Conservation (phyloP, 2,888 invertebrate genomes). For the Exephanes ischioxanthus region DNA sequence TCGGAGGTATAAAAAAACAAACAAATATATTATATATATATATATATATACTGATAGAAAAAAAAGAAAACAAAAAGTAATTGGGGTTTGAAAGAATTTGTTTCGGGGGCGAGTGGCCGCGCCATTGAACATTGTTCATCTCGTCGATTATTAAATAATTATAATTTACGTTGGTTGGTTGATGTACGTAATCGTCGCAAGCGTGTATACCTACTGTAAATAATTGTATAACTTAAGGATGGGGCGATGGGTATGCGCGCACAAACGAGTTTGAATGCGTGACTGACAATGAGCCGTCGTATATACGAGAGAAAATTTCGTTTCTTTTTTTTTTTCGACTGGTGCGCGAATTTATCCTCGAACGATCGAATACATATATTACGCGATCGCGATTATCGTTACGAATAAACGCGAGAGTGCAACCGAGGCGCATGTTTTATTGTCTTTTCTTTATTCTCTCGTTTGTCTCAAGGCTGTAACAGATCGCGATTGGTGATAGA, state of each 20-base stretch:
- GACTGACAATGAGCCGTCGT: slow-evolving; percentile 53
- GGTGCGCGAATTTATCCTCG: slow-evolving; percentile 47
- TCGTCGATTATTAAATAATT: slow-evolving; percentile 64
- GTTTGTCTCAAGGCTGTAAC: slow-evolving; percentile 34
- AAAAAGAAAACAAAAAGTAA: slow-evolving; percentile 38
- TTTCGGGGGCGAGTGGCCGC: slow-evolving; percentile 51
- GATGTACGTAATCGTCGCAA: slow-evolving; percentile 62
- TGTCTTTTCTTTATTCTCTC: slow-evolving; percentile 6
- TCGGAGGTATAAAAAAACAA: slow-evolving; percentile 55
- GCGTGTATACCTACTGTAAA: slow-evolving; percentile 70
- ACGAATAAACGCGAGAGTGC: slow-evolving; percentile 32
- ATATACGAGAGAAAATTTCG: slow-evolving; percentile 18
- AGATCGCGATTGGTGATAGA: slow-evolving; percentile 39
- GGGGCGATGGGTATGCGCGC: slow-evolving; percentile 64
- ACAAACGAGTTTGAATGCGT: slow-evolving; percentile 64
- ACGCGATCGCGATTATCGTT: slow-evolving; percentile 22
- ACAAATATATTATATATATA: slow-evolving; percentile 23
- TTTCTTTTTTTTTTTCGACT: slow-evolving; percentile 15
- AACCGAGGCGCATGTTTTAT: slow-evolving; percentile 25
- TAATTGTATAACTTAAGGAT: slow-evolving; percentile 66
- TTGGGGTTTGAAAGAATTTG: slow-evolving; percentile 48
- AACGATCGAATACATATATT: slow-evolving; percentile 18
- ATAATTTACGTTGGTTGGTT: slow-evolving; percentile 59
- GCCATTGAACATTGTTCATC: slow-evolving; percentile 62
- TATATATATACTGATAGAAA: slow-evolving; percentile 15